These are phyloP conservation scores for Hydractinia symbiolongicarpus DNA, from an alignment of 30 jellyfish, hydroid and myxozoan species.

Conservation along the genomic window DNA sequence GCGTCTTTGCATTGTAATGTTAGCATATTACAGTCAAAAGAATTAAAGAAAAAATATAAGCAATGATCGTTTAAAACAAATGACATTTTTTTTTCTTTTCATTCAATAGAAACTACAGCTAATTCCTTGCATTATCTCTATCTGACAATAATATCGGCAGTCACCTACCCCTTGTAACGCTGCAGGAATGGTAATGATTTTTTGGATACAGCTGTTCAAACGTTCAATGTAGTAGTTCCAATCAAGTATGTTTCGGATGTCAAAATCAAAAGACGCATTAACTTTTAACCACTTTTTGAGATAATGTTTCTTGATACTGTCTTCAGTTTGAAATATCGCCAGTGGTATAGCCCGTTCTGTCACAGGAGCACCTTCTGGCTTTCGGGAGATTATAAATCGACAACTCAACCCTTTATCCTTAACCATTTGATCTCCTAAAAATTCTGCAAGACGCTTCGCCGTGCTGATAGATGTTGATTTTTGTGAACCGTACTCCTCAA, in stretches of 20 bases:
- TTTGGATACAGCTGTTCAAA: constrained; percentile 90
- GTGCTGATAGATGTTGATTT: constrained; percentile 98
- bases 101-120: too few species aligned
- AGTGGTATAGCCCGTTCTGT: constrained; percentile 98
- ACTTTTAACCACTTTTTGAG: constrained; percentile 82
- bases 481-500: constrained; percentile 92
- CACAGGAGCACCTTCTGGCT: constrained; percentile 95
- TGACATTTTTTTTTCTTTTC: too few species aligned
- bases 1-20: too few species aligned
- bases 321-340: constrained; percentile 96
- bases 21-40: too few species aligned
- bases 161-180: constrained; percentile 85
- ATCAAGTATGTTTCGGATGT: constrained; percentile 76
- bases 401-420: constrained; percentile 95
- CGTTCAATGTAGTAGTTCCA: constrained; percentile 96
- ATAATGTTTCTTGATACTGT: constrained; percentile 71
- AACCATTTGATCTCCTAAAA: constrained; percentile 98
- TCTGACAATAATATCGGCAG: not conserved
- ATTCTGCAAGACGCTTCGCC: constrained; percentile 98
- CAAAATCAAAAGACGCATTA: constrained; percentile 55
- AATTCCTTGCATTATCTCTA: not conserved
- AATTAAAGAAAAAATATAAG: too few species aligned
- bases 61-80: too few species aligned
- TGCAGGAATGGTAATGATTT: constrained; percentile 96
- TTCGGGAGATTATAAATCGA: constrained; percentile 77